Percentiles rank a stretch among this genome's conserved stretches.
These are phyloP conservation scores for Cryptoleucopteryx plumbea DNA, from an alignment of 2,113 vertebrate genomes.

Conservation along the genomic window DNA sequence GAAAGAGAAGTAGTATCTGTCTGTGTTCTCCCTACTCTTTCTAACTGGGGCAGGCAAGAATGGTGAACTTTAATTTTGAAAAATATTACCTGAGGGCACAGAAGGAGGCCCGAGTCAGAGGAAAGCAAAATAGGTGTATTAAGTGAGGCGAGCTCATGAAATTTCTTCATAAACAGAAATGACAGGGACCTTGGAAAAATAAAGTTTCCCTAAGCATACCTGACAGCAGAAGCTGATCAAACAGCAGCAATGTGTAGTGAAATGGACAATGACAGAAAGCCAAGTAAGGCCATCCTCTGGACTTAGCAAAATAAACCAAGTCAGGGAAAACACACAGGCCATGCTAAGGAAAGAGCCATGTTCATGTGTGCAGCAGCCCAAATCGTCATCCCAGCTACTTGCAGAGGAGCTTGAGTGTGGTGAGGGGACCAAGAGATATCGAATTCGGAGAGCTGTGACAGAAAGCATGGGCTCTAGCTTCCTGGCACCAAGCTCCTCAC, in stretches of 20 bases:
- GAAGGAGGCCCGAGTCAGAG: not conserved
- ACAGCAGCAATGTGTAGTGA: not conserved
- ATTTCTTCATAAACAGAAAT: constrained; percentile 43
- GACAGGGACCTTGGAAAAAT: constrained; percentile 10
- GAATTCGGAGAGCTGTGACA: fast-evolving
- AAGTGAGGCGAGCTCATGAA: not conserved
- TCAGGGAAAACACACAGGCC: not conserved
- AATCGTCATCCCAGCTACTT: not conserved
- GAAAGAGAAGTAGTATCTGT: not conserved
- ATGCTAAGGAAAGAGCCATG: not conserved
- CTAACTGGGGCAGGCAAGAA: not conserved
- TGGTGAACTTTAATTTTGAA: not conserved
- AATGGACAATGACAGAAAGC: not conserved
- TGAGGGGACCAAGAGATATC: not conserved
- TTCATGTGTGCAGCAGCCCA: not conserved
- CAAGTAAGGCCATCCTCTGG: not conserved
- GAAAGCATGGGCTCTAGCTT: not conserved
- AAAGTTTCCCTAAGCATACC: constrained; percentile 8
- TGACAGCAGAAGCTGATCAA: constrained; percentile 35
- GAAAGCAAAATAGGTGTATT: constrained; percentile 41
- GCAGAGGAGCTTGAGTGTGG: not conserved
- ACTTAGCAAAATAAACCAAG: not conserved
- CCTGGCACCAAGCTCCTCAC: not conserved
- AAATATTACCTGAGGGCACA: not conserved
- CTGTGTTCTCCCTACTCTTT: not conserved